Base-by-base conservation (phyloP, 2,888 invertebrate genomes). In the Listrodromus nycthemerus region DNA sequence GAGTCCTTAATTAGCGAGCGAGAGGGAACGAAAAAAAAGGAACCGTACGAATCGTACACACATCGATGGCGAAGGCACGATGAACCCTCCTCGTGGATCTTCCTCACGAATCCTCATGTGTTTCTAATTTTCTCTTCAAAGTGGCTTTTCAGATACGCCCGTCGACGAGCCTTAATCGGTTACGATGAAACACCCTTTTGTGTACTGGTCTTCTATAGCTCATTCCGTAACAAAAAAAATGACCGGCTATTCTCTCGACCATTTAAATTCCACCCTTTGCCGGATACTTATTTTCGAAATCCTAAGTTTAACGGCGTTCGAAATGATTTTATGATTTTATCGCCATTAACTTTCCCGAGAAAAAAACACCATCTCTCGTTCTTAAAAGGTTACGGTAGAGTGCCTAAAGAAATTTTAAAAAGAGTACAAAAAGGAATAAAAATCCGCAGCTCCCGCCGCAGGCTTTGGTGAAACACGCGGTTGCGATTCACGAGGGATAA, bases 1-100 rank as follows among this genome's bases (percentile, higher is more conserved):
- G 69, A 82, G 76, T 83, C 80, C 84, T 87, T 87, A 87, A 87
- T 87, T 86, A 85, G 63, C 78, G 65, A 85, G 77, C 58, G 81
- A 67, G 84, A 75, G 50, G 48, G 41, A 50, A 10, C 33, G 58
- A 16, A 41, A 21, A 45, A 21, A 19, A 63, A 33, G 6, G 27
- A 65, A 58, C 76, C 69, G 33, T 73, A 73, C 55, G 52, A 16
- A 37, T 66, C 65, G 50, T 30, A 37, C 65, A 48, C 27, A 63
- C 27, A 45, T 27, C 6, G 13, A 19, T 6, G 24, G 4, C 1
- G 30, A 67, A 66, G 65, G 63, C 50, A 27, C 74, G 77, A 77
- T 74, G 83, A 84, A 78, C 58, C 70, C 75, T 71, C 8, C 10
- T 55, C 6, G 10, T 41, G 58, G 48, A 41, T 55, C 69, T 24